phyloP scores from a whole-genome alignment of 2,797 vertebrate genomes.

The Brotula barbata region DNA sequence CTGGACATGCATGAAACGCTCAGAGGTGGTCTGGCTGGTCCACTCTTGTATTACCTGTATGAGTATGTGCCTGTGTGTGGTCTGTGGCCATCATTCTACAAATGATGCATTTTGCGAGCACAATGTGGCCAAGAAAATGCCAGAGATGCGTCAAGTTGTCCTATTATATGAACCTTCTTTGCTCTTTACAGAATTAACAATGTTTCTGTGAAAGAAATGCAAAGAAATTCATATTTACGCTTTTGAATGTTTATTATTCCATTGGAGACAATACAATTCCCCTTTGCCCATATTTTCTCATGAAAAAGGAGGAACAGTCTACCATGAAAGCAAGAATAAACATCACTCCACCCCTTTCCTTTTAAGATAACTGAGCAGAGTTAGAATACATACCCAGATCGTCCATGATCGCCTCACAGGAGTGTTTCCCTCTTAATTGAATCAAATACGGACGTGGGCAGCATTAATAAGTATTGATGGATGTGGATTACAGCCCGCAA shows the following conservation, averaged over 20 bases:
- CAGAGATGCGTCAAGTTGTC: background rate
- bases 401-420: slow-evolving; percentile 71
- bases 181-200: too few relatives aligned
- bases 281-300: slow-evolving; percentile 11
- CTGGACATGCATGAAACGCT: slow-evolving; percentile 34
- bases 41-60: slow-evolving; percentile 28
- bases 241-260: slow-evolving; percentile 1
- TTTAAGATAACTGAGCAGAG: slow-evolving; percentile 46
- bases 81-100: slow-evolving; percentile 5
- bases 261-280: background rate
- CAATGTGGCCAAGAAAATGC: too few relatives aligned
- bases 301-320: slow-evolving; percentile 18
- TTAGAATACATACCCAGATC: slow-evolving; percentile 75
- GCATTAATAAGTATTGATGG: slow-evolving; percentile 52
- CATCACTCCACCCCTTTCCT: slow-evolving; percentile 62
- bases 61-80: slow-evolving; percentile 10
- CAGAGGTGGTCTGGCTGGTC: slow-evolving; percentile 4
- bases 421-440: slow-evolving; percentile 35
- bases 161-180: too few relatives aligned
- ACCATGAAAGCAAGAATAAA: slow-evolving; percentile 28
- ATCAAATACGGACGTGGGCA: slow-evolving; percentile 11
- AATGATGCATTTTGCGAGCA: background rate
- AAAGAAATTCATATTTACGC: background rate
- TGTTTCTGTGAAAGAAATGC: slow-evolving; percentile 7
- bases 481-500: slow-evolving; percentile 21